Evolutionary conservation across 2,113 vertebrate species (phyloP).

Genomic region (Tamias sibiricus): DNA sequence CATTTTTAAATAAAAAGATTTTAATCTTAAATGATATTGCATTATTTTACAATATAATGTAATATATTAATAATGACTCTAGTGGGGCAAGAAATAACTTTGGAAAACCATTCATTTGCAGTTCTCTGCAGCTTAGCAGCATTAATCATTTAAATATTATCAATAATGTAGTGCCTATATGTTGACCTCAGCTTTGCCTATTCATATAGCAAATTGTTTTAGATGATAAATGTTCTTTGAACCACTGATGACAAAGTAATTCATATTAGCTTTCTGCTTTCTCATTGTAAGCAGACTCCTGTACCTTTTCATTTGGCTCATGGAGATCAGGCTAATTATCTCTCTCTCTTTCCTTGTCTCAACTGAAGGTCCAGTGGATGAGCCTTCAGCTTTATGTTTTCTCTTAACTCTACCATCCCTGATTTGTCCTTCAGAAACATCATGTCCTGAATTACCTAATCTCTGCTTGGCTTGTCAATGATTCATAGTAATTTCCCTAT

Average conservation of each 20-base stretch:
- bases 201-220: conserved; percentile 22
- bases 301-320: background rate
- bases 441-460: background rate
- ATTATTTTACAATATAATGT: conserved; percentile 38
- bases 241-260: background rate
- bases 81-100: conserved; percentile 49
- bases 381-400: background rate
- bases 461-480: background rate
- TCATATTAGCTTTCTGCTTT: background rate
- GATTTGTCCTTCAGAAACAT: background rate
- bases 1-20: conserved; percentile 53
- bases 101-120: conserved; percentile 52
- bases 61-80: conserved; percentile 44
- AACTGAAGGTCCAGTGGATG: background rate
- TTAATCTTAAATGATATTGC: conserved; percentile 38
- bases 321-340: background rate
- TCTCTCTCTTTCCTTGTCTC: background rate
- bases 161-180: conserved; percentile 38
- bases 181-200: conserved; percentile 60
- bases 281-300: background rate
- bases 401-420: background rate
- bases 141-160: conserved; percentile 63
- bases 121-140: conserved; percentile 27
- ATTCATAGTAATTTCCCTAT: background rate
- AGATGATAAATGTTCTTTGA: conserved; percentile 5